phyloP scores from a whole-genome alignment of 2,888 invertebrate species.

The Lasioglossum morio region DNA sequence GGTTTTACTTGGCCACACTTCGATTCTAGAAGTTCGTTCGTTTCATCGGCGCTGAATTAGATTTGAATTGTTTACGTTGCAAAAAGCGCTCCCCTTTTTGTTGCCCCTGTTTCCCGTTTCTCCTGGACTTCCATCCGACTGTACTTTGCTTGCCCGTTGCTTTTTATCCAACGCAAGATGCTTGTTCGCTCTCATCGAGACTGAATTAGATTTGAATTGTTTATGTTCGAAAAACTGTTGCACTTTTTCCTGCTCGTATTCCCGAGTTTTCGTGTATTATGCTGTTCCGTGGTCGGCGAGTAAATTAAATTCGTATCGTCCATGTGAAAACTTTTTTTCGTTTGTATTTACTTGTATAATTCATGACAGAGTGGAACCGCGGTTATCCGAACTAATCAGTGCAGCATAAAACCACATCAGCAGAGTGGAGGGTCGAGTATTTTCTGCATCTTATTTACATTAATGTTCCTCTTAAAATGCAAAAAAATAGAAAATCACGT shows the following conservation, averaged over 20 bases:
- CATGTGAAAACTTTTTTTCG: background rate
- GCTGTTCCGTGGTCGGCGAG: background rate
- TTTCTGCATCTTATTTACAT: background rate
- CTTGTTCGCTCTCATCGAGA: background rate
- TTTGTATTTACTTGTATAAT: background rate
- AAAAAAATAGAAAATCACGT: background rate
- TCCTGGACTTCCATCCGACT: background rate
- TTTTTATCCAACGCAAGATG: background rate
- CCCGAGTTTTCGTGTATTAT: background rate
- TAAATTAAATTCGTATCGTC: background rate
- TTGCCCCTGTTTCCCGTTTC: background rate
- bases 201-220: conserved; percentile 5
- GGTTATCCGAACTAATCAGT: no score
- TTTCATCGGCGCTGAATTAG: background rate
- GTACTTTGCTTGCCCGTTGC: background rate
- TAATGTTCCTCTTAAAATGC: background rate
- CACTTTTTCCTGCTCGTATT: background rate
- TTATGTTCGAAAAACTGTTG: background rate
- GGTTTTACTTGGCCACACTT: background rate
- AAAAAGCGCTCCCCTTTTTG: background rate
- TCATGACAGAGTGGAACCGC: no score
- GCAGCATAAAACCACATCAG: no score
- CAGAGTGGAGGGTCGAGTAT: background rate
- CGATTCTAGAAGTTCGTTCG: background rate
- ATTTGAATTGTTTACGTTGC: conserved; percentile 1